These are phyloP conservation scores for Corythornis leucogaster DNA, from an alignment of 2,797 vertebrate genomes.

Conservation along the genomic window DNA sequence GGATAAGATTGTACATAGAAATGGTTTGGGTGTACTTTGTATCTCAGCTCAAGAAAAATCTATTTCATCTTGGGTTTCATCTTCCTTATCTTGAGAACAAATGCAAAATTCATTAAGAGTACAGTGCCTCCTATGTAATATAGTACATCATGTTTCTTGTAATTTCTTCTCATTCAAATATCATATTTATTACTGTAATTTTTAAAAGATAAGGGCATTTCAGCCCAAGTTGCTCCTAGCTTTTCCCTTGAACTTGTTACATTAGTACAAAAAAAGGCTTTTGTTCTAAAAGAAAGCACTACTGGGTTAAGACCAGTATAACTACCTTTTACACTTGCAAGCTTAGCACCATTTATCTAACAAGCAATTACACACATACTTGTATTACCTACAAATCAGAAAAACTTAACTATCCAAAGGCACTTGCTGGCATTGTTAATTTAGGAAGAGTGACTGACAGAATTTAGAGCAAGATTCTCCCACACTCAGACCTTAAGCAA, in stretches of 20 bases:
- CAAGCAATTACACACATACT: neutral
- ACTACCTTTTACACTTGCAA: neutral
- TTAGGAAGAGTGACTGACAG: neutral
- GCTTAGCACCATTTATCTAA: neutral
- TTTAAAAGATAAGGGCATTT: constrained; percentile 15
- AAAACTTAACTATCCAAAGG: neutral
- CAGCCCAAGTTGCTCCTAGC: neutral
- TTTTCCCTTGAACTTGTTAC: constrained; percentile 12
- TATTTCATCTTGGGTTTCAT: constrained; percentile 13
- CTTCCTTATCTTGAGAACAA: constrained; percentile 33
- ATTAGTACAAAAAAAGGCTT: constrained; percentile 5
- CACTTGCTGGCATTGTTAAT: neutral
- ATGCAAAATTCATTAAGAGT: constrained; percentile 15
- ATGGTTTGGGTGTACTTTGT: neutral
- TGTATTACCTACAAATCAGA: neutral
- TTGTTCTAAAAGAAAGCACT: constrained; percentile 3
- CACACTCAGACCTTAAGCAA: neutral
- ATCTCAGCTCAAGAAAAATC: constrained; percentile 24
- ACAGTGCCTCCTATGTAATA: neutral
- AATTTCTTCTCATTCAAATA: constrained; percentile 8
- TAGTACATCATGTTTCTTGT: neutral
- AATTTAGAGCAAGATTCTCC: neutral
- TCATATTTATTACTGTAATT: neutral
- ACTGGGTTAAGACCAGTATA: neutral
- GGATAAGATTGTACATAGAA: constrained; percentile 15